These are phyloP conservation scores for Eupithecia inturbata DNA, from an alignment of 2,888 invertebrate genomes.

Conservation along the genomic window DNA sequence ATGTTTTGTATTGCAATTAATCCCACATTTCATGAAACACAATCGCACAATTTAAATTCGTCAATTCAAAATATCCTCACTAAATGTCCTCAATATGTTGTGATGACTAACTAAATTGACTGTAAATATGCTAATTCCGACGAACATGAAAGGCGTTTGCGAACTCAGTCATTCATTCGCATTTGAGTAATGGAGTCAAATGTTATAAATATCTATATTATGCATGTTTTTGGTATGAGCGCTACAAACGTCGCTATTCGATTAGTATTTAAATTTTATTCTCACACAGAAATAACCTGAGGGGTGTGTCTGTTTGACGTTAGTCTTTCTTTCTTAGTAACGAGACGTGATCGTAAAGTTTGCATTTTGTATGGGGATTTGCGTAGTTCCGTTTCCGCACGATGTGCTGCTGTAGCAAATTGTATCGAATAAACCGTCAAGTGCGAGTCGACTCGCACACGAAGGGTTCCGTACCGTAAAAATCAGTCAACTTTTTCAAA, in stretches of 20 bases:
- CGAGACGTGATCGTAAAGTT: no score
- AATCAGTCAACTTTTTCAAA: no score
- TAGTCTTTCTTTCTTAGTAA: no score
- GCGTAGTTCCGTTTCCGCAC: no score
- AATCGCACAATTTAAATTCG: not conserved
- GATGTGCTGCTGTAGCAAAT: no score
- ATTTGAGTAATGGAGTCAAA: constrained; percentile 3
- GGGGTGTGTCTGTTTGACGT: no score
- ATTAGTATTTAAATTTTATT: not conserved
- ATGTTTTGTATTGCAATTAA: not conserved
- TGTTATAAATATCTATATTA: not conserved
- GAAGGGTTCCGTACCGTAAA: no score
- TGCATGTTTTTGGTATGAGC: not conserved
- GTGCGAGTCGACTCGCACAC: no score
- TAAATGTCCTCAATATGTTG: not conserved
- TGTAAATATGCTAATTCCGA: constrained; percentile 1
- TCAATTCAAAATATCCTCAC: not conserved
- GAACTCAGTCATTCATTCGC: not conserved
- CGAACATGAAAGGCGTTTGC: constrained; percentile 4
- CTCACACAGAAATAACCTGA: not conserved
- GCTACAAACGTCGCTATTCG: not conserved
- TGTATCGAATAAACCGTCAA: no score
- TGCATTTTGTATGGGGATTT: no score
- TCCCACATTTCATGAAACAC: not conserved
- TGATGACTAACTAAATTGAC: constrained; percentile 10